A percentile compares a stretch with the other conserved stretches of the same genome.
phyloP scores from a whole-genome alignment of 2,888 invertebrate species.

The Lepidocyrtinus sp. region DNA sequence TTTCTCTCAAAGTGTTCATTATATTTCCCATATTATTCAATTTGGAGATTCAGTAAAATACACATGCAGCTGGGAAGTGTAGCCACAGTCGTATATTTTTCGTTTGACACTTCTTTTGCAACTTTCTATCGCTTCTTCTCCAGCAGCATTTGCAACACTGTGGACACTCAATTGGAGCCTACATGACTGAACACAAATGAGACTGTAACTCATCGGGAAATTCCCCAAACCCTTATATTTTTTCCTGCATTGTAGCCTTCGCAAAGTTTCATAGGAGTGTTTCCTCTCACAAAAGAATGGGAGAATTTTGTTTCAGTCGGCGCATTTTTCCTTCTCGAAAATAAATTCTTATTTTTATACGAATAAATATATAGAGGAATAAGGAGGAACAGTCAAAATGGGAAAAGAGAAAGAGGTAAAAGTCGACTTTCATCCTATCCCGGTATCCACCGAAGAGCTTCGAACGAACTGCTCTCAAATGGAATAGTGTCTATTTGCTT shows the following conservation, averaged over 20 bases:
- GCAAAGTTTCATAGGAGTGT: not conserved
- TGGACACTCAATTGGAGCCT: not conserved
- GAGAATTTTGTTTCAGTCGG: not conserved
- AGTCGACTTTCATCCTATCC: slow-evolving; percentile 28
- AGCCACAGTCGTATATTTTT: not conserved
- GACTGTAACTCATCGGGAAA: slow-evolving; percentile 29
- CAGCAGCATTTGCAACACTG: not conserved
- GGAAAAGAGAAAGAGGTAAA: slow-evolving; percentile 34
- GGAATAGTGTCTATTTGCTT: too few relatives aligned
- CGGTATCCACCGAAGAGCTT: slow-evolving; percentile 39
- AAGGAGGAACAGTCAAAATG: slow-evolving; percentile 27
- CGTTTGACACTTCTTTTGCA: not conserved
- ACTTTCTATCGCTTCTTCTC: not conserved
- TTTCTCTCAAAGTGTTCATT: not conserved
- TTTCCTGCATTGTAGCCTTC: not conserved
- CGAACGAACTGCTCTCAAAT: slow-evolving; percentile 24
- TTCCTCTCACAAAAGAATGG: not conserved
- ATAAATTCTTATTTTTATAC: not conserved
- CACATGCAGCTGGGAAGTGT: not conserved
- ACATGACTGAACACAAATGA: not conserved
- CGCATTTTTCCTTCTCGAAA: not conserved
- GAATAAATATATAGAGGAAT: not conserved
- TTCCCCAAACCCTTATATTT: slow-evolving; percentile 14
- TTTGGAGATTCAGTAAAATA: not conserved
- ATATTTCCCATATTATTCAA: not conserved